These are phyloP conservation scores for Furnarius figulus DNA, from an alignment of 2,113 vertebrate genomes.

Conservation along the genomic window DNA sequence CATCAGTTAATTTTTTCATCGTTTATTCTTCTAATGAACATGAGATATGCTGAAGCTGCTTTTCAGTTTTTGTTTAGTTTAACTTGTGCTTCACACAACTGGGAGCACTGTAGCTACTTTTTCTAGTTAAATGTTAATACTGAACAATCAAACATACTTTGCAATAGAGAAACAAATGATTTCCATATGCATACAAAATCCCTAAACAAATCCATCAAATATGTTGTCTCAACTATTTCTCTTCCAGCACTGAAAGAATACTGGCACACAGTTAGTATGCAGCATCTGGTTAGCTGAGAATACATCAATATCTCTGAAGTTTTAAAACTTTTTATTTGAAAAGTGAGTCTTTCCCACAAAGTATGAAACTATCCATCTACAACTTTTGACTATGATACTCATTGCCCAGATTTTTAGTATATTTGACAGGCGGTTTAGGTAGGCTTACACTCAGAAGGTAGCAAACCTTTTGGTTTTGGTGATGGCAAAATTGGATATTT, in stretches of 20 bases:
- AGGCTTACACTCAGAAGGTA: background rate
- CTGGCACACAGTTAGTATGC: conserved; percentile 10
- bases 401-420: background rate
- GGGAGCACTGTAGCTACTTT: conserved; percentile 65
- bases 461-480: background rate
- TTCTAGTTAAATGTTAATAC: conserved; percentile 64
- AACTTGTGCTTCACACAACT: conserved; percentile 36
- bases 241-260: conserved; percentile 44
- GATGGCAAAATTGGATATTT: background rate
- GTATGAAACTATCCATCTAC: background rate
- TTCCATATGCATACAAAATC: conserved; percentile 69
- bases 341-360: conserved; percentile 23
- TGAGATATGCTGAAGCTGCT: conserved; percentile 37
- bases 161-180: conserved; percentile 58
- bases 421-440: background rate
- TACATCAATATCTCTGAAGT: conserved; percentile 5
- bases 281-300: conserved; percentile 52
- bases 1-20: conserved; percentile 46
- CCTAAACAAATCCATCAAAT: conserved; percentile 65
- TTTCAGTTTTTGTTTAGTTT: conserved; percentile 60
- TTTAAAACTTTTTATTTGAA: conserved; percentile 25
- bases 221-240: conserved; percentile 53
- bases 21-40: conserved; percentile 25
- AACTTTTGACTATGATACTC: background rate
- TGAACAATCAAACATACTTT: conserved; percentile 58